Evolutionary conservation across 2,797 vertebrate species (phyloP).

Genomic region (Pogoniulus pusillus): DNA sequence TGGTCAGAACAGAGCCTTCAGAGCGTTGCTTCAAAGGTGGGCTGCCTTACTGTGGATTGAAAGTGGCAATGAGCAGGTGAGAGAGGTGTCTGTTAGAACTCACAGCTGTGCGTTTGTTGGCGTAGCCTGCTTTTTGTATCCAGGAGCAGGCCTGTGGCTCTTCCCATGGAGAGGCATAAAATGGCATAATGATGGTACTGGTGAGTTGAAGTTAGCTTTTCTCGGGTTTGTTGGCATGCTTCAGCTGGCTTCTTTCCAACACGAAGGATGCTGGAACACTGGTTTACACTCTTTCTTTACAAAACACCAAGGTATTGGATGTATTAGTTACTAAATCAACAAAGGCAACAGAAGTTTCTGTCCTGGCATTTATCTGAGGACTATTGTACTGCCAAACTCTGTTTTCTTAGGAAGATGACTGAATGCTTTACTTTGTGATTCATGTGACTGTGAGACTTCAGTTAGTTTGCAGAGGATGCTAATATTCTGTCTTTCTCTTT

Average conservation of each 20-base stretch:
- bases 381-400: neutral
- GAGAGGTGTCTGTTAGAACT: neutral
- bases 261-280: neutral
- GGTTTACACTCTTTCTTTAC: neutral
- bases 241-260: slow-evolving; percentile 36
- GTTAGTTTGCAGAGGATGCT: slow-evolving; percentile 30
- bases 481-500: neutral
- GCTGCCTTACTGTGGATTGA: fast-evolving
- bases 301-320: slow-evolving; percentile 46
- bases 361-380: slow-evolving; percentile 27
- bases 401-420: slow-evolving; percentile 27
- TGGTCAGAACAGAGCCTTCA: neutral
- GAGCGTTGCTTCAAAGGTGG: fast-evolving
- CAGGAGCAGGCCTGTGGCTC: neutral
- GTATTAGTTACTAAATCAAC: slow-evolving; percentile 49
- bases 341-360: slow-evolving; percentile 41
- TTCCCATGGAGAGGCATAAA: neutral
- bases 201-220: slow-evolving; percentile 35
- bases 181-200: slow-evolving; percentile 7
- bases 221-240: slow-evolving; percentile 50
- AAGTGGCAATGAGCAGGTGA: neutral
- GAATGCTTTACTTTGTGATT: neutral
- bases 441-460: neutral
- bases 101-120: neutral
- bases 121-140: neutral